phyloP scores from a whole-genome alignment of 2,113 vertebrate genomes.

The Etia nguti region DNA sequence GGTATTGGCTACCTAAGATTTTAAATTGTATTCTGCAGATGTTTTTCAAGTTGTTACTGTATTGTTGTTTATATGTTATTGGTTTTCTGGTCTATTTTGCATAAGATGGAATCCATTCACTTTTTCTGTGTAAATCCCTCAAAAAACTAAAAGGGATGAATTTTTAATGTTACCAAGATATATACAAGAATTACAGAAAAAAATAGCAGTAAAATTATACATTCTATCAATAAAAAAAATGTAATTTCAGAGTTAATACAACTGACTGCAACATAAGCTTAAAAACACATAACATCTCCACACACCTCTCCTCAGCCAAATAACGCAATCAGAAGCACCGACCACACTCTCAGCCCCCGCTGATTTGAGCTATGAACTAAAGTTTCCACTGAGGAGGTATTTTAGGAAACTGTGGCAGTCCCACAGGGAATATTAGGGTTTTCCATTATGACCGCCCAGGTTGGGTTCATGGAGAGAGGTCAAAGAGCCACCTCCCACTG shows the following conservation, averaged over 20 bases:
- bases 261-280: not conserved
- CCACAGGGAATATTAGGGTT: slow-evolving; percentile 6
- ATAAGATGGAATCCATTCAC: not conserved
- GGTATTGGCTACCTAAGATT: rapidly evolving
- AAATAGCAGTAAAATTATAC: not conserved
- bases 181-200: not conserved
- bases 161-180: not conserved
- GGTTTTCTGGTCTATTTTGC: not conserved
- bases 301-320: not conserved
- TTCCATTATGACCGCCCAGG: slow-evolving; percentile 26
- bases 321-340: slow-evolving; percentile 5
- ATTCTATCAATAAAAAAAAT: rapidly evolving
- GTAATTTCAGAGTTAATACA: not conserved
- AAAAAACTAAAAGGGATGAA: not conserved
- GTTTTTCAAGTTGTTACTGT: not conserved
- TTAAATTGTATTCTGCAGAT: not conserved
- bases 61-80: not conserved
- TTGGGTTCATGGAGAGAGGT: slow-evolving; percentile 15
- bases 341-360: not conserved
- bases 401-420: slow-evolving; percentile 15
- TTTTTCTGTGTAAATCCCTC: not conserved
- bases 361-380: slow-evolving; percentile 1
- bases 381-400: slow-evolving; percentile 31
- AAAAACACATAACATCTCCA: not conserved
- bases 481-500: slow-evolving; percentile 7